Evolutionary conservation across 2,113 vertebrate species (phyloP).

Genomic region (Candoia aspera): DNA sequence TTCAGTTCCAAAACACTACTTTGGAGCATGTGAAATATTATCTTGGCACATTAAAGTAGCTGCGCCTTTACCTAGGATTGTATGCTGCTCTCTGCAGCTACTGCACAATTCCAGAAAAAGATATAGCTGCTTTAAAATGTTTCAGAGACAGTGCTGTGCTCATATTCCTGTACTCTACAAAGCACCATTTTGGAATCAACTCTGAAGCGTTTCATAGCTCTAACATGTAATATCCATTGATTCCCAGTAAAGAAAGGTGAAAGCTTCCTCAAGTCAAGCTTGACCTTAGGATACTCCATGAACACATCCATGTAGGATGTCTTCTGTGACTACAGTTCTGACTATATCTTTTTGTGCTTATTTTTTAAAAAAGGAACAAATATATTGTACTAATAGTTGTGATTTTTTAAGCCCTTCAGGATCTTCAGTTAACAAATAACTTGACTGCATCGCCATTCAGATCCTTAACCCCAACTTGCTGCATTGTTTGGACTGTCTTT

Average conservation of each 20-base stretch:
- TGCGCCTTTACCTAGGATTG: not conserved
- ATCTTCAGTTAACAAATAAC: not conserved
- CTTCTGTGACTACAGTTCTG: not conserved
- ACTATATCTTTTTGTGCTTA: not conserved
- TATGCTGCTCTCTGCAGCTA: not conserved
- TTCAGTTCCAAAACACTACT: not conserved
- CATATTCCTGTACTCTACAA: not conserved
- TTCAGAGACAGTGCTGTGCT: not conserved
- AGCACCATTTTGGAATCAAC: not conserved
- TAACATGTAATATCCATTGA: not conserved
- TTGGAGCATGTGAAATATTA: not conserved
- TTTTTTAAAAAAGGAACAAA: not conserved
- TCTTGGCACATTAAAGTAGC: not conserved
- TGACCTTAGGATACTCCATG: not conserved
- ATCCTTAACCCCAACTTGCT: not conserved
- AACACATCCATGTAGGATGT: not conserved
- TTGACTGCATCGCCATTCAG: not conserved
- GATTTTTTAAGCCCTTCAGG: not conserved
- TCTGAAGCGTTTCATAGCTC: not conserved
- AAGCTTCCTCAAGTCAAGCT: not conserved
- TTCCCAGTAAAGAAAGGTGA: not conserved
- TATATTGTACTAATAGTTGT: not conserved
- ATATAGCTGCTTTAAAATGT: not conserved
- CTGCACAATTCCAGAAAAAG: not conserved
- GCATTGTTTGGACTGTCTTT: not conserved